Conservation (phyloP, 2,888 invertebrate genomes). For the Macrostomum cliftonense region DNA sequence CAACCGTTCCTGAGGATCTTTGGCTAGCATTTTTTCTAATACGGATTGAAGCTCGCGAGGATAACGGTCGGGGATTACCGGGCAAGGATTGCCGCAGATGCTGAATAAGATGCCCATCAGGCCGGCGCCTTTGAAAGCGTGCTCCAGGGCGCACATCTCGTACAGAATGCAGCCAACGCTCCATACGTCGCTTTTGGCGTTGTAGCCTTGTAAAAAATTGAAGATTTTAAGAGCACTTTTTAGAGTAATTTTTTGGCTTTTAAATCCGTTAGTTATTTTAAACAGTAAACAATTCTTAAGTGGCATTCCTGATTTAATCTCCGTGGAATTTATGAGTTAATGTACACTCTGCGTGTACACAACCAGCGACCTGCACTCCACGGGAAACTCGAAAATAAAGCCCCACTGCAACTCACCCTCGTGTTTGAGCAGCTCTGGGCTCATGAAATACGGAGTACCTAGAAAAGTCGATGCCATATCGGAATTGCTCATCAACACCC, state of each 20-base stretch:
- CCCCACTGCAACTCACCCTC: constrained; percentile 17
- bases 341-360: too few species aligned
- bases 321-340: too few species aligned
- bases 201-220: too few species aligned
- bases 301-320: too few species aligned
- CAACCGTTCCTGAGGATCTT: constrained; percentile 21
- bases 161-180: constrained; percentile 35
- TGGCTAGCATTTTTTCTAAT: constrained; percentile 20
- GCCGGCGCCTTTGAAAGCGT: constrained; percentile 35
- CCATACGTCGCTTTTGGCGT: constrained; percentile 39
- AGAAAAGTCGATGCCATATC: constrained; percentile 37
- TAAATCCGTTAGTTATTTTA: too few species aligned
- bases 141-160: constrained; percentile 33
- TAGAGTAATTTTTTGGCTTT: too few species aligned
- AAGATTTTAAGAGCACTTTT: too few species aligned
- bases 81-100: constrained; percentile 33
- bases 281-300: too few species aligned
- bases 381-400: too few species aligned
- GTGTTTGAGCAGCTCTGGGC: constrained; percentile 38
- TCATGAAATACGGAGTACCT: constrained; percentile 39
- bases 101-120: constrained; percentile 37
- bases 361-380: too few species aligned
- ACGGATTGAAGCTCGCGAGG: constrained; percentile 23
- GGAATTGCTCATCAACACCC: constrained; percentile 34
- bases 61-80: constrained; percentile 27